Evolutionary conservation across 2,888 invertebrate species (phyloP), one percentile per base, ranked within the genome.

Genomic region (Deilephila elpenor): DNA sequence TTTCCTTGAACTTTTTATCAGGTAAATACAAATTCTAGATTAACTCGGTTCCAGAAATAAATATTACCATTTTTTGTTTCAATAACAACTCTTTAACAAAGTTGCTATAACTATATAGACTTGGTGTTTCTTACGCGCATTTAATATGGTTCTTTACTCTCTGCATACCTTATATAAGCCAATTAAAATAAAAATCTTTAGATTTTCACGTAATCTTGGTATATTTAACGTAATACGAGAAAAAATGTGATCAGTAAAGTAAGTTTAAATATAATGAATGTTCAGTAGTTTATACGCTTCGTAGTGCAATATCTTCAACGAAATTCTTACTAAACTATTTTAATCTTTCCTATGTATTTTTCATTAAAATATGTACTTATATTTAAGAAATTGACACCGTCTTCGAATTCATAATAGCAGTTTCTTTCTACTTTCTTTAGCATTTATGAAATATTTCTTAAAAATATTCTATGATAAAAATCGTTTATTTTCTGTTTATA

Each of bases 221-320:
- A 61, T 61, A 25, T 29, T 8, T 25, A 44, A 37, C 20, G 14
- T 51, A 25, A 67, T 67, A 51, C 44, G n/a, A 51, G 25, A 17
- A 51, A 25, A 67, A 51, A 67, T 67, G 67, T 67, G 67, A 67
- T 64, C 37, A 64, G 37, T 64, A 64, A 44, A 64, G 20, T 67
- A 67, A 44, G 67, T 17, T 67, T 25, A 34, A 19, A 44, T 14
- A 67, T 51, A 67, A 67, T 67, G 14, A 67, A 67, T 67, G 67
- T 67, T 67, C 67, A 67, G 44, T 67, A 67, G 67, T 44, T 67
- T 51, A 51, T 25, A 67, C 25, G 51, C 67, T 67, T 20, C 37
- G 6, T 44, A 20, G 44, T 64, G 8, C n/a, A 62, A 34, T 34
- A 64, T 44, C 37, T 64, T 64, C 64, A 64, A 64, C 64, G 64